Evolutionary conservation across 2,888 invertebrate genomes (phyloP).

Genomic region (Sphecodes monilicornis): DNA sequence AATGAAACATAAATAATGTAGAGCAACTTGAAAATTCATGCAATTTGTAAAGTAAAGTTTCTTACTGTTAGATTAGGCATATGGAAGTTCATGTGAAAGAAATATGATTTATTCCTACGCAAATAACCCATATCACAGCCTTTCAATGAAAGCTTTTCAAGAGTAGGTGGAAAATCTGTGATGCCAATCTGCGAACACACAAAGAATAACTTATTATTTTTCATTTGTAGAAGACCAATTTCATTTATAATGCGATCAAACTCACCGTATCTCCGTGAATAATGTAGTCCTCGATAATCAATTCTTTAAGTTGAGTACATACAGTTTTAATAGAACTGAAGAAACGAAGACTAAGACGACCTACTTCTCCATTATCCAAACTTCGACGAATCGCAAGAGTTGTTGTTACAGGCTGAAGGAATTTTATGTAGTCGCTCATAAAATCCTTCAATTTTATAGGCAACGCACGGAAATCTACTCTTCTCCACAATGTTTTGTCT

Average conservation of each 20-base stretch:
- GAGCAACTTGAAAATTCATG: constrained; percentile 85
- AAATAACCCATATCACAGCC: constrained; percentile 85
- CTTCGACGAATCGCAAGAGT: constrained; percentile 78
- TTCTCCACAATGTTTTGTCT: constrained; percentile 86
- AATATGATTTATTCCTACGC: constrained; percentile 84
- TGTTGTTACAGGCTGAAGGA: constrained; percentile 84
- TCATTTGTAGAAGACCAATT: neutral
- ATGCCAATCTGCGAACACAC: constrained; percentile 86
- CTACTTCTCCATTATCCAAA: constrained; percentile 77
- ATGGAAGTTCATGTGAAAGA: constrained; percentile 86
- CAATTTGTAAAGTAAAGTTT: constrained; percentile 24
- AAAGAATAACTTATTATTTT: neutral
- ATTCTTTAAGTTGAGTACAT: constrained; percentile 84
- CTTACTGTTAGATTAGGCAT: constrained; percentile 86
- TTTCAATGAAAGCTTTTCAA: constrained; percentile 87
- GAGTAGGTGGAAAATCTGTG: constrained; percentile 87
- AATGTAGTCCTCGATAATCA: constrained; percentile 85
- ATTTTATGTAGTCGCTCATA: constrained; percentile 84
- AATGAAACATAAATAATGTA: constrained; percentile 70
- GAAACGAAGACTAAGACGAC: constrained; percentile 81
- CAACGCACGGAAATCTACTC: constrained; percentile 84
- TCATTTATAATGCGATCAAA: constrained; percentile 30
- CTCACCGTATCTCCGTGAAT: constrained; percentile 85
- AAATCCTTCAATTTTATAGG: constrained; percentile 76
- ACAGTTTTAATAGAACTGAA: constrained; percentile 79